Percentiles rank a stretch among this genome's conserved stretches.
Conservation (phyloP, 1,140 invertebrate genomes). For the Coenobita brevimanus region DNA sequence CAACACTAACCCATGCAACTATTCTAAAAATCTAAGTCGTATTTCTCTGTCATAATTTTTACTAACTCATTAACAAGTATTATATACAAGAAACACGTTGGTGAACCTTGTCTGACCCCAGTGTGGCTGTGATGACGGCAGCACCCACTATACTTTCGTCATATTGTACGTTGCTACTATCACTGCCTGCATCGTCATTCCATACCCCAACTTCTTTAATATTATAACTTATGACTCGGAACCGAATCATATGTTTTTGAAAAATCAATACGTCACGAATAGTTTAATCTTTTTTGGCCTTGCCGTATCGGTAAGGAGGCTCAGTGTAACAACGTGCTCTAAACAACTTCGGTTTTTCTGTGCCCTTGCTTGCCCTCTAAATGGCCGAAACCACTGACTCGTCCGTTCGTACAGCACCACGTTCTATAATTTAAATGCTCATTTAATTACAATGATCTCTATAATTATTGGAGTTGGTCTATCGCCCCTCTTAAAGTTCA, state of each 20-base stretch:
- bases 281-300: not conserved
- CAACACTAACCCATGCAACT: not conserved
- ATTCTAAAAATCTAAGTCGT: not conserved
- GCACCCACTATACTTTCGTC: not conserved
- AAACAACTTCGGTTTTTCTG: too few species aligned
- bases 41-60: not conserved
- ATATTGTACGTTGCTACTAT: not conserved
- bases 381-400: too few species aligned
- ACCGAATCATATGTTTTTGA: conserved; percentile 1
- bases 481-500: not conserved
- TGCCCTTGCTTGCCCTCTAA: too few species aligned
- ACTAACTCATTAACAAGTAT: too few species aligned
- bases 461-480: not conserved
- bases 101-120: not conserved
- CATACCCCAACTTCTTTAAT: not conserved
- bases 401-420: too few species aligned
- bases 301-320: not conserved
- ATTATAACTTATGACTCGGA: too few species aligned
- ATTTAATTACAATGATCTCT: not conserved
- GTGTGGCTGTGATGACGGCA: not conserved
- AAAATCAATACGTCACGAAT: conserved; percentile 2
- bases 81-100: too few species aligned
- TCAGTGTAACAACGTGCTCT: too few species aligned
- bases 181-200: not conserved
- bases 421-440: too few species aligned